A percentile compares a stretch with the other conserved stretches of the same genome.
These are phyloP conservation scores for Mus caroli DNA, from an alignment of 2,797 vertebrate species.

Conservation along the genomic window DNA sequence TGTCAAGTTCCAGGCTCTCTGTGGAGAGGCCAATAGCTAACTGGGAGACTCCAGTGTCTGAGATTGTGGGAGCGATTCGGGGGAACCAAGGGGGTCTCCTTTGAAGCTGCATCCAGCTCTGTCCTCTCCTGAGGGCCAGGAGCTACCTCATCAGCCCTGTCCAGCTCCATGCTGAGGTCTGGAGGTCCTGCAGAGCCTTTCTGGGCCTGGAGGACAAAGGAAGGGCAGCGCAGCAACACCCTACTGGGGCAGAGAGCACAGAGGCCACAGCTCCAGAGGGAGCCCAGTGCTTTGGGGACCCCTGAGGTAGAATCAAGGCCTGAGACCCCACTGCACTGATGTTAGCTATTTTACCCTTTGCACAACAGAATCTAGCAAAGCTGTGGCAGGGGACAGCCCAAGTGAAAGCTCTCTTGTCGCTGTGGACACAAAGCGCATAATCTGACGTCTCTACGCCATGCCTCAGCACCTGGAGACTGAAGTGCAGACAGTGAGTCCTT, in stretches of 20 bases:
- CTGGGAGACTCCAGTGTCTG: background rate
- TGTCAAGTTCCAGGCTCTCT: background rate
- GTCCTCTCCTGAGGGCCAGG: no score
- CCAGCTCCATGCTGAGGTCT: background rate
- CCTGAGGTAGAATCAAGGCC: background rate
- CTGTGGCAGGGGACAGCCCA: background rate
- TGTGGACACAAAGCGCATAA: accelerated
- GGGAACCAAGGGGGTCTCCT: no score
- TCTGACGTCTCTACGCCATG: background rate
- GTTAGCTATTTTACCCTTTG: no score
- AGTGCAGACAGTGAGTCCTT: background rate
- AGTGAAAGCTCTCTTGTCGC: background rate
- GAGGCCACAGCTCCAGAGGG: background rate
- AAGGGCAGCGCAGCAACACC: background rate
- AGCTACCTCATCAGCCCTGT: background rate
- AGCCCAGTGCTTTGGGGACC: background rate
- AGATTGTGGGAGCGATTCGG: background rate
- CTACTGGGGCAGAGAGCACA: background rate
- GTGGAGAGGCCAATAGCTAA: background rate
- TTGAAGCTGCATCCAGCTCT: background rate
- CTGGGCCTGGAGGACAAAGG: background rate
- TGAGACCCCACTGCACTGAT: background rate
- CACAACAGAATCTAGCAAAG: background rate
- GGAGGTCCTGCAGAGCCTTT: background rate
- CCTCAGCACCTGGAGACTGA: background rate